These are phyloP conservation scores for Bufo bufo DNA, from an alignment of 2,113 vertebrate genomes.

Conservation along the genomic window DNA sequence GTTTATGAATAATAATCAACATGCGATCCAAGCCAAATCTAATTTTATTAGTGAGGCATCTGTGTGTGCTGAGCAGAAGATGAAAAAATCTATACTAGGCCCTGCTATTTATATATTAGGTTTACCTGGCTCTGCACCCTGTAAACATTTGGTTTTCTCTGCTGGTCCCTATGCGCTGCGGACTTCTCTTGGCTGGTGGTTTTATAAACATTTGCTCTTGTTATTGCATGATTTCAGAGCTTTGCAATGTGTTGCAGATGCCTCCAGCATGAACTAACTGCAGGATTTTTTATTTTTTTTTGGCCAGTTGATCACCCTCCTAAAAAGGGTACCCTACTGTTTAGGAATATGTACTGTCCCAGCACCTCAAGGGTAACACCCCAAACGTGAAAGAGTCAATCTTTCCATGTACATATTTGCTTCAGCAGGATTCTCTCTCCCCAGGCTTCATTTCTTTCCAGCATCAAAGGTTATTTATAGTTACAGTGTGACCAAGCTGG, in stretches of 20 bases:
- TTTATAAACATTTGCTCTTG: constrained; percentile 52
- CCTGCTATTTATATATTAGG: constrained; percentile 35
- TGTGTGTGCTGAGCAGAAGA: constrained; percentile 31
- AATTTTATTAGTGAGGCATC: constrained; percentile 51
- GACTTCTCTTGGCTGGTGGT: constrained; percentile 38
- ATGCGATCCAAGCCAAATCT: constrained; percentile 47
- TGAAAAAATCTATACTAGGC: constrained; percentile 38
- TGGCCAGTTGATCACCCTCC: constrained; percentile 25
- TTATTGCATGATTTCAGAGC: constrained; percentile 39
- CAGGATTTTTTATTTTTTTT: constrained; percentile 24
- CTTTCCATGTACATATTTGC: background rate
- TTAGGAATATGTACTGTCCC: constrained; percentile 33
- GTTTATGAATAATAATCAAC: constrained; percentile 55
- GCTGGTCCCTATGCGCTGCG: constrained; percentile 9
- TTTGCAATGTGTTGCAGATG: constrained; percentile 53
- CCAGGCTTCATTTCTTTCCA: constrained; percentile 22
- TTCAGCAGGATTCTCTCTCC: constrained; percentile 35
- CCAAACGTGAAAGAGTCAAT: background rate
- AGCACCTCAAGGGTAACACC: constrained; percentile 20
- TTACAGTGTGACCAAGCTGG: constrained; percentile 30
- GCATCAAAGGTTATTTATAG: constrained; percentile 42
- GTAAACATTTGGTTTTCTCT: constrained; percentile 52
- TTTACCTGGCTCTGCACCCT: constrained; percentile 46
- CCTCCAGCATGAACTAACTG: constrained; percentile 43
- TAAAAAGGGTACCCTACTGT: constrained; percentile 52